These are phyloP conservation scores for Camelus dromedarius DNA, from an alignment of 2,113 vertebrate species.

Conservation along the genomic window DNA sequence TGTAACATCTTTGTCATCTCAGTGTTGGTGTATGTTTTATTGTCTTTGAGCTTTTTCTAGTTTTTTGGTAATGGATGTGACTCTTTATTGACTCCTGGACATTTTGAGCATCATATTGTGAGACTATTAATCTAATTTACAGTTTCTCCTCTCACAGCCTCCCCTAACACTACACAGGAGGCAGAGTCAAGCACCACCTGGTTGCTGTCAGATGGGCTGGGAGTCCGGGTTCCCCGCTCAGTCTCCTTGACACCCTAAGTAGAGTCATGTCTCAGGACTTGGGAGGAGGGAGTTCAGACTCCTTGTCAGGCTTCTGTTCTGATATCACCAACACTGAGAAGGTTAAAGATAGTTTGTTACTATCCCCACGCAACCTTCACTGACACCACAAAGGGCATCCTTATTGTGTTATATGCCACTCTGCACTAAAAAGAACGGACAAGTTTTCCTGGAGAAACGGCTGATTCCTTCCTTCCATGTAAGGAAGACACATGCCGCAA, in stretches of 20 bases:
- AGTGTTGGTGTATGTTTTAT: not conserved
- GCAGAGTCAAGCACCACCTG: no score
- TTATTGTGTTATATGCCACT: not conserved
- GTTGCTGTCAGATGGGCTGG: not conserved
- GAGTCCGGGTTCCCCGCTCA: not conserved
- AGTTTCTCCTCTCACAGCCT: not conserved
- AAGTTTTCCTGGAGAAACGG: not conserved
- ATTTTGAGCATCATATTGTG: not conserved
- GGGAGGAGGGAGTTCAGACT: not conserved
- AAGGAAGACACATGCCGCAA: not conserved
- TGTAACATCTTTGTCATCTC: not conserved
- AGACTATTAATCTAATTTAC: not conserved
- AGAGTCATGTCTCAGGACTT: not conserved
- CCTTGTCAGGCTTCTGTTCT: not conserved
- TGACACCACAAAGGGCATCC: rapidly evolving
- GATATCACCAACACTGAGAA: not conserved
- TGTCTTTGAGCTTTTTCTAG: not conserved
- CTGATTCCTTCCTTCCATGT: not conserved
- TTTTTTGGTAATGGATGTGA: not conserved
- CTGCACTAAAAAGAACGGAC: not conserved
- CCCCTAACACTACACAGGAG: not conserved
- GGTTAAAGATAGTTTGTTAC: not conserved
- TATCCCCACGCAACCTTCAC: not conserved
- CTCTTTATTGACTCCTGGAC: not conserved
- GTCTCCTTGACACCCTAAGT: not conserved